These are phyloP conservation scores for Sphinx pinastri DNA, from an alignment of 2,888 invertebrate species.

Conservation along the genomic window DNA sequence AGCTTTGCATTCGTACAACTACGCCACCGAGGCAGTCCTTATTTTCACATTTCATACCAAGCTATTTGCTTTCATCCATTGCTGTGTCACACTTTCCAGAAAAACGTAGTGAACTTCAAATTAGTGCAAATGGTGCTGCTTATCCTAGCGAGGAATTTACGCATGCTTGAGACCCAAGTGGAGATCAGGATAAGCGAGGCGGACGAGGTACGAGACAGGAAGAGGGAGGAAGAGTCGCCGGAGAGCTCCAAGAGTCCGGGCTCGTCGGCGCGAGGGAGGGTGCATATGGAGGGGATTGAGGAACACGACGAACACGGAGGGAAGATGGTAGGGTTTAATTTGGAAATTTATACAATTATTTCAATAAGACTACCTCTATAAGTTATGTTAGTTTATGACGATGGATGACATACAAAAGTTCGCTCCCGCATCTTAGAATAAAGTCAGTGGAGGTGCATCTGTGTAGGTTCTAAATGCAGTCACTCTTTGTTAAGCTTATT, in stretches of 20 bases:
- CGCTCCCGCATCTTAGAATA: no score
- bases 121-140: constrained; percentile 62
- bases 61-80: background rate
- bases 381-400: no score
- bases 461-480: no score
- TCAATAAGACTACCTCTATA: no score
- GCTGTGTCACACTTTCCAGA: constrained; percentile 42
- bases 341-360: background rate
- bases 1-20: no score
- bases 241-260: background rate
- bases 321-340: background rate
- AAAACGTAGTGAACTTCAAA: constrained; percentile 64
- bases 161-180: constrained; percentile 64
- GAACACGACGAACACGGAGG: background rate
- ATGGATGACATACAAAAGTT: no score
- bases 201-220: background rate
- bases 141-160: constrained; percentile 67
- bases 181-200: constrained; percentile 50
- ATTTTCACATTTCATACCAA: no score
- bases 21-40: no score
- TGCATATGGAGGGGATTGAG: background rate
- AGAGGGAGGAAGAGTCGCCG: background rate
- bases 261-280: background rate
- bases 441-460: no score
- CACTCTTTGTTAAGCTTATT: background rate